Evolutionary conservation across 2,888 invertebrate species (phyloP).

Genomic region (Pterostichus niger): DNA sequence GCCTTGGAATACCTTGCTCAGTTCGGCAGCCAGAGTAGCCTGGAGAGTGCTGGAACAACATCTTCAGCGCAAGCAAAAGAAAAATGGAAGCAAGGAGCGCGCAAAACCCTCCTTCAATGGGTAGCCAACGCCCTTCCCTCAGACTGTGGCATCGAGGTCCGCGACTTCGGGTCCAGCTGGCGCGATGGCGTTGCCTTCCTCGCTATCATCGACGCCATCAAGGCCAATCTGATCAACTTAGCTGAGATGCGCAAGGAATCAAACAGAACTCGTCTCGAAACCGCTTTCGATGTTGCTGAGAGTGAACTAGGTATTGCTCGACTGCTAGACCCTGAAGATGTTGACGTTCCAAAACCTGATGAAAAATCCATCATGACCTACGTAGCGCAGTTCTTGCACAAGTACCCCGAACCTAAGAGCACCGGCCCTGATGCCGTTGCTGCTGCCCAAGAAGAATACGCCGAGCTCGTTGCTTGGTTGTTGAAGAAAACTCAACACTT

Average conservation of each 20-base stretch:
- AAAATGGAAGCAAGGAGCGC: conserved; percentile 93
- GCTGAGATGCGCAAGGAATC: conserved; percentile 88
- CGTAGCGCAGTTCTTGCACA: conserved; percentile 97
- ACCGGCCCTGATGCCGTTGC: conserved; percentile 86
- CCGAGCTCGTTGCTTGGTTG: conserved; percentile 90
- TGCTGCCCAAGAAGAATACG: conserved; percentile 89
- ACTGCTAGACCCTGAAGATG: conserved; percentile 96
- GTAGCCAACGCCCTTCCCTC: conserved; percentile 89
- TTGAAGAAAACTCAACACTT: conserved; percentile 87
- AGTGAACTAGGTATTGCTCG: conserved; percentile 93
- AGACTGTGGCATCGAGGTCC: conserved; percentile 84
- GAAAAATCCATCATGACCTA: conserved; percentile 99
- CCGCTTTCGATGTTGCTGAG: conserved; percentile 96
- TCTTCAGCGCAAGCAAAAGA: conserved; percentile 82
- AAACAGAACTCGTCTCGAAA: conserved; percentile 91
- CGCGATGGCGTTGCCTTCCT: conserved; percentile 97
- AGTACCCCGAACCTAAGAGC: conserved; percentile 93
- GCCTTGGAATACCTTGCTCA: conserved; percentile 92
- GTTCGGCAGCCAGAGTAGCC: conserved; percentile 89
- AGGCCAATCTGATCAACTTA: conserved; percentile 93
- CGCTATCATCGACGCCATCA: conserved; percentile 96
- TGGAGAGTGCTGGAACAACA: conserved; percentile 89
- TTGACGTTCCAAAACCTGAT: conserved; percentile 96
- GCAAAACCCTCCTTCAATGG: conserved; percentile 95
- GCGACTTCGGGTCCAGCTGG: conserved; percentile 97